Percentiles rank a stretch among this genome's conserved stretches.
These are phyloP conservation scores for Cynocephalus volans DNA, from an alignment of 2,113 vertebrate genomes.

Conservation along the genomic window DNA sequence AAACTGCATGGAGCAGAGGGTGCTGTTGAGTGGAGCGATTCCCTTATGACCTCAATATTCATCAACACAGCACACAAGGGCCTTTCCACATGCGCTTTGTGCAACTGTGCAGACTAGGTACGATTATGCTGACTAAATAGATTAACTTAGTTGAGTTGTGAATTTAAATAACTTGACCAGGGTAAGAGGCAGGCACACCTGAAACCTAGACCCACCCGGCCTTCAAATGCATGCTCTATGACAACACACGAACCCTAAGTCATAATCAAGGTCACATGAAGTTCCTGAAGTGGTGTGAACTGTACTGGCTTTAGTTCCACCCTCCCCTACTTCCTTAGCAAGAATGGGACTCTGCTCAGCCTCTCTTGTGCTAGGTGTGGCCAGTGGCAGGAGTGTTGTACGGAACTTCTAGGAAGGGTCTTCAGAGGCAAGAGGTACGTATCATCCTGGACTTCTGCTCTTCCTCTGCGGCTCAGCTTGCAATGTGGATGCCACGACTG, in stretches of 20 bases:
- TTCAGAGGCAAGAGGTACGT: background rate
- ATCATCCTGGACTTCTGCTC: background rate
- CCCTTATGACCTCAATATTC: background rate
- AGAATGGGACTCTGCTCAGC: background rate
- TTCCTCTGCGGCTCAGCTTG: background rate
- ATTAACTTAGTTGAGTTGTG: background rate
- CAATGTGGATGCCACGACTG: background rate
- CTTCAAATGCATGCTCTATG: background rate
- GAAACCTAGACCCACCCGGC: background rate
- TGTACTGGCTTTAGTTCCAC: background rate
- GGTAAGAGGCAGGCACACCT: background rate
- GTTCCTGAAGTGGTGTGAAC: background rate
- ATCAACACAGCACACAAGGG: fast-evolving
- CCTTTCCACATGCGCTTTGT: background rate
- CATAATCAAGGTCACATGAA: background rate
- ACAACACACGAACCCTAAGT: background rate
- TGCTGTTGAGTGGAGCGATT: background rate
- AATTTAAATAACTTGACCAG: background rate
- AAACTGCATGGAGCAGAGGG: background rate
- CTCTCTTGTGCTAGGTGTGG: background rate
- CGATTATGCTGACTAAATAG: background rate
- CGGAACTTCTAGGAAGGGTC: background rate
- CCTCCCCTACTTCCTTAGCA: background rate
- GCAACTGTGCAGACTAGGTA: no score
- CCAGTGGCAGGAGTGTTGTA: background rate